A percentile compares a stretch with the other conserved stretches of the same genome.
Evolutionary conservation across 2,888 invertebrate genomes (phyloP).

Genomic region (Pseudoips prasinana): DNA sequence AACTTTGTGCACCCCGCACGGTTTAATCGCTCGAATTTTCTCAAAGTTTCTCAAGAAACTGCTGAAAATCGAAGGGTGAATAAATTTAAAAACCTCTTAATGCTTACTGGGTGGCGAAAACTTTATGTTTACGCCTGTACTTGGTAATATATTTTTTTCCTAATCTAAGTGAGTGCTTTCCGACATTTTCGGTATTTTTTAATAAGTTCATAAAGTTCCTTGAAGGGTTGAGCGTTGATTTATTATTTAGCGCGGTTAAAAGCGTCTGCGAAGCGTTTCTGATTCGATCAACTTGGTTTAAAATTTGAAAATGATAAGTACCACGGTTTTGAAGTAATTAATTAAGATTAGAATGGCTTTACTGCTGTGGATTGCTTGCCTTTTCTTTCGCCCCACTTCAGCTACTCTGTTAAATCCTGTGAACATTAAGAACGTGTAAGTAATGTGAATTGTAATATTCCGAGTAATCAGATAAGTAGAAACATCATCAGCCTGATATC

Average conservation of each 20-base stretch:
- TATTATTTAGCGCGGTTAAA: conserved; percentile 39
- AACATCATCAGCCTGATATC: too few species aligned
- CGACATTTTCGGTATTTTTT: conserved; percentile 40
- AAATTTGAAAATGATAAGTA: conserved; percentile 7
- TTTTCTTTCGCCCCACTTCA: too few species aligned
- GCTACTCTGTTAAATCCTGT: too few species aligned
- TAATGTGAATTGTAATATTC: too few species aligned
- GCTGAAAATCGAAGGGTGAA: conserved; percentile 74
- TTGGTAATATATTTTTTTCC: conserved; percentile 44
- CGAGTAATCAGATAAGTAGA: too few species aligned
- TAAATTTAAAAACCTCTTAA: conserved; percentile 79
- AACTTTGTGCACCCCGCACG: conserved; percentile 66
- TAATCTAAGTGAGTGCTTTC: conserved; percentile 54
- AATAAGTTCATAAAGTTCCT: conserved; percentile 40
- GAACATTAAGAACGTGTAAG: too few species aligned
- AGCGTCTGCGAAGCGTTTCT: conserved; percentile 26
- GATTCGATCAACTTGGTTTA: conserved; percentile 23
- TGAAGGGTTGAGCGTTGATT: conserved; percentile 37
- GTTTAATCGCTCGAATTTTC: conserved; percentile 75
- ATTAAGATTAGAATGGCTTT: too few species aligned
- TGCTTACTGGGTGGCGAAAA: conserved; percentile 68
- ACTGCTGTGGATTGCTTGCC: too few species aligned
- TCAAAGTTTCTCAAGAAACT: conserved; percentile 60
- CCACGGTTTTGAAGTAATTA: too few species aligned
- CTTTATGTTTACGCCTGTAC: conserved; percentile 58